Conservation (phyloP, 2,888 invertebrate genomes). For the Volucella inanis region DNA sequence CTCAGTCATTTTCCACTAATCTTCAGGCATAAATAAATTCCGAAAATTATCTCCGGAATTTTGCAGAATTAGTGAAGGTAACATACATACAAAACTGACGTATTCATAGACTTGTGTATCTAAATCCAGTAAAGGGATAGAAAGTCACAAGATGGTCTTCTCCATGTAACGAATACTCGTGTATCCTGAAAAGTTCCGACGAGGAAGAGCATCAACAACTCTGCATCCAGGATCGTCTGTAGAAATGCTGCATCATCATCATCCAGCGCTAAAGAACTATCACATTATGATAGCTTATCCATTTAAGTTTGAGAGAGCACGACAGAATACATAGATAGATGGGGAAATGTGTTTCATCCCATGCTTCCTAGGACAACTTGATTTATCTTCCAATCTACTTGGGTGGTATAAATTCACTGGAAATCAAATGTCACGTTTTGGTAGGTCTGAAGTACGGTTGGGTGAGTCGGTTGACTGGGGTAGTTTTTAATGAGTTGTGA, state of each 20-base stretch:
- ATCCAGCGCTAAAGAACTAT: constrained; percentile 19
- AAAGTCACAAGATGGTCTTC: too few relatives aligned
- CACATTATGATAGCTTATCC: constrained; percentile 35
- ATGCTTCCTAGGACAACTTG: constrained; percentile 7
- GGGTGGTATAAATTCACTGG: constrained; percentile 3
- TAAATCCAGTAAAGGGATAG: too few relatives aligned
- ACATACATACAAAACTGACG: not conserved
- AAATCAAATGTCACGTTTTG: constrained; percentile 21
- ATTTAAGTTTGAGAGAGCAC: constrained; percentile 1
- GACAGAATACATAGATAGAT: not conserved
- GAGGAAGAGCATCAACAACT: not conserved
- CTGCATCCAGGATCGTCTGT: not conserved
- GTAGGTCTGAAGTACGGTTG: not conserved
- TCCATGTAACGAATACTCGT: not conserved
- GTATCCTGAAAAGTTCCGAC: not conserved
- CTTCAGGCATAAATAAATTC: constrained; percentile 24
- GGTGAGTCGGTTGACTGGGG: not conserved
- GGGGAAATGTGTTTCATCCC: constrained; percentile 6
- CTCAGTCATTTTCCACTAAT: constrained; percentile 25
- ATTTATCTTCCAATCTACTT: constrained; percentile 32
- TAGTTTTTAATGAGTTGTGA: not conserved
- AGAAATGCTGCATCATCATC: not conserved
- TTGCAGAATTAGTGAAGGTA: constrained; percentile 9
- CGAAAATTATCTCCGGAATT: constrained; percentile 28
- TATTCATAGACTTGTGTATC: not conserved